Conservation (phyloP, 2,797 vertebrate genomes). For the Neostethus bicornis region DNA sequence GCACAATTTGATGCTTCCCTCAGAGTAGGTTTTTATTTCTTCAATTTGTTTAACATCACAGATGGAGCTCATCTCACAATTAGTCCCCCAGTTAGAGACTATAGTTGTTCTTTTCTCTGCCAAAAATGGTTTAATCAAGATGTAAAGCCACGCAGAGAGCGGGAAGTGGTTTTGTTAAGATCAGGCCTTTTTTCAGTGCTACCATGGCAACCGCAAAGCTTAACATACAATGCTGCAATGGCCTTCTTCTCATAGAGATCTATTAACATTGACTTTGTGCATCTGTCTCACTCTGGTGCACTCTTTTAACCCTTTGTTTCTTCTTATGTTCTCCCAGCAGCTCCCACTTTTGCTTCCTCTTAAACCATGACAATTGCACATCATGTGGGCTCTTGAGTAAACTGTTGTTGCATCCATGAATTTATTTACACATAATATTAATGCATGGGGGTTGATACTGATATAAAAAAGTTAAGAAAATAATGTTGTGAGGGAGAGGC, state of each 20-base stretch:
- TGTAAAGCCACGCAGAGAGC: constrained; percentile 35
- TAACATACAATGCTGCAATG: constrained; percentile 70
- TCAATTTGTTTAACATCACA: neutral
- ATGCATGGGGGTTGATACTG: too few species aligned
- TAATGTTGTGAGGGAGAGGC: too few species aligned
- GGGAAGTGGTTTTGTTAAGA: constrained; percentile 62
- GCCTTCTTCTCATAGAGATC: constrained; percentile 66
- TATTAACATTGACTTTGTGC: constrained; percentile 70
- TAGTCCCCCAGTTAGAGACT: constrained; percentile 16
- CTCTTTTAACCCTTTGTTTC: constrained; percentile 63
- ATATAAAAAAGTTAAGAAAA: too few species aligned
- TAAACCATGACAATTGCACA: neutral
- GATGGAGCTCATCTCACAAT: constrained; percentile 1
- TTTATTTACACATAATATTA: neutral
- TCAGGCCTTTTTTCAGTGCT: constrained; percentile 66
- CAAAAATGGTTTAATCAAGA: constrained; percentile 60
- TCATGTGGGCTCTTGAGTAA: neutral
- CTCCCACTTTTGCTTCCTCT: constrained; percentile 27
- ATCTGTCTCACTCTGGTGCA: constrained; percentile 52
- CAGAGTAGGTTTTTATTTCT: neutral
- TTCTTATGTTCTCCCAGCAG: constrained; percentile 19
- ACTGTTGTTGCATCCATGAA: constrained; percentile 6
- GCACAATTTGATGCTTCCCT: neutral
- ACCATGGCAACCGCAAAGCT: constrained; percentile 74
- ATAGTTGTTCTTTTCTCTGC: constrained; percentile 39